phyloP scores from a whole-genome alignment of 2,888 invertebrate species.

The Leptinotarsa peninsularis region DNA sequence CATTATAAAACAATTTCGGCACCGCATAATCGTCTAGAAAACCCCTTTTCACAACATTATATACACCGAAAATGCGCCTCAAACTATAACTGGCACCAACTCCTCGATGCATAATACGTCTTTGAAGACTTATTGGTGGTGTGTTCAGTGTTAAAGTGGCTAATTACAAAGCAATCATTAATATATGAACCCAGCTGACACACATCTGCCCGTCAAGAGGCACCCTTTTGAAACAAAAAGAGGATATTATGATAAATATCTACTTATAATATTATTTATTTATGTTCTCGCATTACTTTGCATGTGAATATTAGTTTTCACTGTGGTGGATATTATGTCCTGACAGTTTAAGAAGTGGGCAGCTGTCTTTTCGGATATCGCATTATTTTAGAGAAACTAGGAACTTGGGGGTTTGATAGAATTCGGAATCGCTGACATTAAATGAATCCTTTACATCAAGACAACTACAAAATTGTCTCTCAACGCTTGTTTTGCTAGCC shows the following conservation, averaged over 20 bases:
- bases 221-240: conserved; percentile 65
- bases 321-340: conserved; percentile 30
- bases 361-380: conserved; percentile 22
- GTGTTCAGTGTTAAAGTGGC: conserved; percentile 62
- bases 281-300: conserved; percentile 61
- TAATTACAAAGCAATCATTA: conserved; percentile 68
- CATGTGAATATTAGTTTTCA: conserved; percentile 51
- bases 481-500: too few relatives aligned
- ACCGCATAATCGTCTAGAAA: background rate
- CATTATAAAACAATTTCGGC: background rate
- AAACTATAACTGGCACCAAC: conserved; percentile 1
- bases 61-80: background rate
- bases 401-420: background rate
- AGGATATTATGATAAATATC: conserved; percentile 66
- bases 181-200: conserved; percentile 65
- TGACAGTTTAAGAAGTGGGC: conserved; percentile 24
- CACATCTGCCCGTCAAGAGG: conserved; percentile 65
- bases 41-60: background rate
- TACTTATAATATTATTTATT: conserved; percentile 64
- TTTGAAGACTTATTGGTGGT: conserved; percentile 49
- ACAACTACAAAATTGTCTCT: too few relatives aligned
- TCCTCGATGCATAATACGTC: conserved; percentile 29
- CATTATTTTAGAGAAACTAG: background rate
- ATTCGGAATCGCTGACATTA: too few relatives aligned
- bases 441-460: too few relatives aligned